phyloP scores from a whole-genome alignment of 2,888 invertebrate genomes.

The Synanthedon tipuliformis region DNA sequence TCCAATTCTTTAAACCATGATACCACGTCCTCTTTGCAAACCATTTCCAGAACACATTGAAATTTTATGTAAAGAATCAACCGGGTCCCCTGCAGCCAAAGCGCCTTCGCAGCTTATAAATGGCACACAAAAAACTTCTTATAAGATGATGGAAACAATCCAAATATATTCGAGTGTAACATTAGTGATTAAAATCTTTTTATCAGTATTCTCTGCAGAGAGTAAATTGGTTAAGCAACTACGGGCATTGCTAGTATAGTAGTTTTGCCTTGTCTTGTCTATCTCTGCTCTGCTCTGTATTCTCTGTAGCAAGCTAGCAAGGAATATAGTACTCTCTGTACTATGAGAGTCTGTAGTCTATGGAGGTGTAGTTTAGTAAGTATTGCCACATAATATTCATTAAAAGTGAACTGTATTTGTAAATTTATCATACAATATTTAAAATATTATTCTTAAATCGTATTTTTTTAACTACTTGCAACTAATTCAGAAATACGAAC shows the following conservation, averaged over 20 bases:
- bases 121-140: constrained; percentile 50
- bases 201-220: constrained; percentile 59
- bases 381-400: too few species aligned
- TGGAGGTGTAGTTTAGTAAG: constrained; percentile 14
- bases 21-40: constrained; percentile 98
- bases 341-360: constrained; percentile 36
- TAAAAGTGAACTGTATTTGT: too few species aligned
- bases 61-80: constrained; percentile 67
- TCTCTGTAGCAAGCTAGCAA: constrained; percentile 25
- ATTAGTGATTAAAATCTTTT: constrained; percentile 59
- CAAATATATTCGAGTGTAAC: constrained; percentile 58
- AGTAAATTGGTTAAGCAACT: constrained; percentile 68
- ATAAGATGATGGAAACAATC: constrained; percentile 49
- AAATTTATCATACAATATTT: too few species aligned
- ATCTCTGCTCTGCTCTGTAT: not conserved
- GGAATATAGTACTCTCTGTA: too few species aligned
- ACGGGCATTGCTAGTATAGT: constrained; percentile 66
- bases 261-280: constrained; percentile 50
- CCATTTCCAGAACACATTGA: constrained; percentile 86
- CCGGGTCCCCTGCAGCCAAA: constrained; percentile 64
- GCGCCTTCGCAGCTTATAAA: constrained; percentile 53
- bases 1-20: constrained; percentile 97
- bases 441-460: too few species aligned
- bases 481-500: too few species aligned
- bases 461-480: too few species aligned